Percentiles rank a stretch among this genome's conserved stretches.
These are phyloP conservation scores for Istiophorus platypterus DNA, from an alignment of 2,113 vertebrate genomes.

Conservation along the genomic window DNA sequence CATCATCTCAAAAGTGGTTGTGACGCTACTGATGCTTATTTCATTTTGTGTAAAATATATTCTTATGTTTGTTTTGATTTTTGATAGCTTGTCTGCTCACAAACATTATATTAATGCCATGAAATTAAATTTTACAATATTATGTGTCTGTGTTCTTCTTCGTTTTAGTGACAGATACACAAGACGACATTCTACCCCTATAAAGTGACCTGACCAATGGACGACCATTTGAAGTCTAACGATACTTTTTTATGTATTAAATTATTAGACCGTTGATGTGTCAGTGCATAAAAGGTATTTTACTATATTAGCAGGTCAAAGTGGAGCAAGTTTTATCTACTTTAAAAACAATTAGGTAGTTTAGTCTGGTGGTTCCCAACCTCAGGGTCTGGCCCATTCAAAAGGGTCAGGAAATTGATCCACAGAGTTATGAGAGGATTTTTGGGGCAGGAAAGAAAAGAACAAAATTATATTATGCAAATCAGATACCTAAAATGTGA, in stretches of 20 bases:
- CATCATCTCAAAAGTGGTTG: slow-evolving; percentile 78
- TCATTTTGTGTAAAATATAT: slow-evolving; percentile 84
- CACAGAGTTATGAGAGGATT: neutral
- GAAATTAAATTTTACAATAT: slow-evolving; percentile 86
- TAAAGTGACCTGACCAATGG: neutral
- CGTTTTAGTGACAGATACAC: neutral
- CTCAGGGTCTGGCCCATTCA: neutral
- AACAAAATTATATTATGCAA: neutral
- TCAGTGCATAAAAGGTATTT: neutral
- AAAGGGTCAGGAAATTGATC: neutral
- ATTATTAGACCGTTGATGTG: neutral
- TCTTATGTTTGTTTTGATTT: slow-evolving; percentile 78
- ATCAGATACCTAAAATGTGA: neutral
- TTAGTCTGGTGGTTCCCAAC: neutral
- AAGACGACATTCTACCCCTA: neutral
- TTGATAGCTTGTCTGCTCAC: slow-evolving; percentile 84
- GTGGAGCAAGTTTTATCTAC: neutral
- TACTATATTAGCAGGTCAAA: no score
- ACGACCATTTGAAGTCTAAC: neutral
- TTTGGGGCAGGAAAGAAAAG: neutral
- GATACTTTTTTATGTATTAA: no score
- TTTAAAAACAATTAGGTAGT: neutral
- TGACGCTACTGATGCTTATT: slow-evolving; percentile 74
- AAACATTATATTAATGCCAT: slow-evolving; percentile 85
- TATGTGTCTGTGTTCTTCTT: slow-evolving; percentile 32